A percentile compares a stretch with the other conserved stretches of the same genome.
These are phyloP conservation scores for Pinctada fucata DNA, from an alignment of 2,888 invertebrate species.

Conservation along the genomic window DNA sequence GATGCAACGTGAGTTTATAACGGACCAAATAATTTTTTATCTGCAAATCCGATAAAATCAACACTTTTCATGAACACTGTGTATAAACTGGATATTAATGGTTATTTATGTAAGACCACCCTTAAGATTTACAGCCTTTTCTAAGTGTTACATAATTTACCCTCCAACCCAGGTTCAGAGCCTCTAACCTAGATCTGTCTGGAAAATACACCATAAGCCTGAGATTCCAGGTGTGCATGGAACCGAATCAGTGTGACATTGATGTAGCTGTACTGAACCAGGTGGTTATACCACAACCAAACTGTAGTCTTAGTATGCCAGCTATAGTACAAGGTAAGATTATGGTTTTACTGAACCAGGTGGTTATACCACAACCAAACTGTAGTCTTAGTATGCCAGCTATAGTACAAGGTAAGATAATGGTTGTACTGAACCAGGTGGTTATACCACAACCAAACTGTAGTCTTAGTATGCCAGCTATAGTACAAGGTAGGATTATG, in stretches of 20 bases:
- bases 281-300: slow-evolving; percentile 27
- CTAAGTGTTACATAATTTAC: no score
- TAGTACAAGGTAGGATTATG: no score
- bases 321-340: slow-evolving; percentile 8
- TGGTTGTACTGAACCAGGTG: no score
- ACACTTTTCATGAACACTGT: no score
- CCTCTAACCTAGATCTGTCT: slow-evolving; percentile 12
- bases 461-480: no score
- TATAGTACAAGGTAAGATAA: not conserved
- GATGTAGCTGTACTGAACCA: slow-evolving; percentile 20
- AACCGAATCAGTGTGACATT: slow-evolving; percentile 35
- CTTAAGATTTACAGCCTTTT: no score
- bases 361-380: not conserved
- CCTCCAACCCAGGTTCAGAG: slow-evolving; percentile 16
- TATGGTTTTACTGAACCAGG: not conserved
- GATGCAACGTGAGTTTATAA: no score
- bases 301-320: slow-evolving; percentile 25
- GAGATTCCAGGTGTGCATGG: slow-evolving; percentile 46
- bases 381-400: not conserved
- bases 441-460: no score
- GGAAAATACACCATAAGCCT: slow-evolving; percentile 45
- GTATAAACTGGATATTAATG: no score
- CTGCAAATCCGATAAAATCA: no score
- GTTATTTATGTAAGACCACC: no score
- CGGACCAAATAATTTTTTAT: no score